Evolutionary conservation across 2,888 invertebrate genomes (phyloP).

Genomic region (Eupeodes latifasciatus): DNA sequence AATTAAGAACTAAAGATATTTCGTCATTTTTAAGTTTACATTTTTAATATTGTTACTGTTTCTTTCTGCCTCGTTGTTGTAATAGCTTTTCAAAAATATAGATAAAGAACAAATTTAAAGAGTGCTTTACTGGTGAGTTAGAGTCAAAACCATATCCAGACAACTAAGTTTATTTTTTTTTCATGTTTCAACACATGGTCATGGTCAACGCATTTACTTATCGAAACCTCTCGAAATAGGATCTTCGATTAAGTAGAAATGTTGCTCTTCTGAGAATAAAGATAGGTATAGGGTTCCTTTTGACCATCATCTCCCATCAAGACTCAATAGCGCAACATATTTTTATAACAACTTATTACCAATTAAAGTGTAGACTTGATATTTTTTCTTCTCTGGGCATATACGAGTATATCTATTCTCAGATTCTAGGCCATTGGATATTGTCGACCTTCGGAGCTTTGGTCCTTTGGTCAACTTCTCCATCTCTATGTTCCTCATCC

Average conservation of each 20-base stretch:
- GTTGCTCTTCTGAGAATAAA: slow-evolving; percentile 12
- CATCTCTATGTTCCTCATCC: not conserved
- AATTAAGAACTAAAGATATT: too few species aligned
- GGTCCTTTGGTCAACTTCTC: slow-evolving; percentile 15
- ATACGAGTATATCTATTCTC: not conserved
- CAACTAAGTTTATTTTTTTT: too few species aligned
- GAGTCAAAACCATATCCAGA: too few species aligned
- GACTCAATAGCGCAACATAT: slow-evolving; percentile 25
- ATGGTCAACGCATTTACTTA: slow-evolving; percentile 47
- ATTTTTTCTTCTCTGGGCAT: not conserved
- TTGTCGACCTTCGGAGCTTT: slow-evolving; percentile 43
- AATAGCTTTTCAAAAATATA: too few species aligned
- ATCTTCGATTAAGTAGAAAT: slow-evolving; percentile 32
- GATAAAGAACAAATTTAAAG: too few species aligned
- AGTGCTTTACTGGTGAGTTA: too few species aligned
- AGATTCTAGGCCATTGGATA: slow-evolving; percentile 60
- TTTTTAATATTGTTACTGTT: too few species aligned
- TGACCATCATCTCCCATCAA: not conserved
- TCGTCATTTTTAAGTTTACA: too few species aligned
- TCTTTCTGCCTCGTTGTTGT: too few species aligned
- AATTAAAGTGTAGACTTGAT: slow-evolving; percentile 42
- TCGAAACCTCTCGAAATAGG: slow-evolving; percentile 62
- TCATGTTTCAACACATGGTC: not conserved
- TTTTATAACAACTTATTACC: slow-evolving; percentile 67
- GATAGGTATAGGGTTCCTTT: slow-evolving; percentile 10